A percentile compares a stretch with the other conserved stretches of the same genome.
Conservation (phyloP, 2,113 vertebrate species). For the Lontra canadensis region DNA sequence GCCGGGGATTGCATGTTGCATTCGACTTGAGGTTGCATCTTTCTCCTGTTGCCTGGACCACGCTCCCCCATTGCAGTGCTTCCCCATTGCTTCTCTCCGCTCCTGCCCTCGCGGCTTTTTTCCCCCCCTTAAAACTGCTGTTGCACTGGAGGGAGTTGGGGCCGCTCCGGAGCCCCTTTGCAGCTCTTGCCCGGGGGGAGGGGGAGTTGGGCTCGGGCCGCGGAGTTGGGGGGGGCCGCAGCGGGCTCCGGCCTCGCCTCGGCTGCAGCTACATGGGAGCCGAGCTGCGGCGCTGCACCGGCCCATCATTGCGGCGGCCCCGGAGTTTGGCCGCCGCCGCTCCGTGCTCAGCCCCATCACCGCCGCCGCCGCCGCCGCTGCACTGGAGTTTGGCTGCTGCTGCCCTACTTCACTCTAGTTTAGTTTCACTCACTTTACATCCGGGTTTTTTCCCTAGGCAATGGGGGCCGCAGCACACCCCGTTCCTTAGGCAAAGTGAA, state of each 20-base stretch:
- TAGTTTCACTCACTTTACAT: slow-evolving; percentile 99
- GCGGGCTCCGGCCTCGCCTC: slow-evolving; percentile 65
- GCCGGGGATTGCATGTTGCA: slow-evolving; percentile 75
- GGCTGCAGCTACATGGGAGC: slow-evolving; percentile 43
- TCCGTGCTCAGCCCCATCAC: slow-evolving; percentile 55
- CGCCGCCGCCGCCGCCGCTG: slow-evolving; percentile 70
- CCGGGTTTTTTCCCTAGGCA: slow-evolving; percentile 99
- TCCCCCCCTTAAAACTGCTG: slow-evolving; percentile 65
- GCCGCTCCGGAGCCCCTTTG: slow-evolving; percentile 65
- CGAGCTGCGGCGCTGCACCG: slow-evolving; percentile 64
- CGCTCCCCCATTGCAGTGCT: slow-evolving; percentile 74
- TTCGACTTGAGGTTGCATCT: slow-evolving; percentile 77
- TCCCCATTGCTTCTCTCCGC: slow-evolving; percentile 42
- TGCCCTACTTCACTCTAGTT: slow-evolving; percentile 93
- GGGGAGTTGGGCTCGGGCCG: slow-evolving; percentile 46
- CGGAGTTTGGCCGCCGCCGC: slow-evolving; percentile 63
- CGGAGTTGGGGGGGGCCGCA: slow-evolving; percentile 14
- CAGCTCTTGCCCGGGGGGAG: slow-evolving; percentile 60
- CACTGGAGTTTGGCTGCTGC: slow-evolving; percentile 82
- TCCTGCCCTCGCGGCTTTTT: slow-evolving; percentile 29
- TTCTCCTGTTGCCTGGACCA: slow-evolving; percentile 77
- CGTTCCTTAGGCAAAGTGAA: slow-evolving; percentile 99
- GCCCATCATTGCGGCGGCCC: slow-evolving; percentile 64
- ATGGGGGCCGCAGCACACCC: slow-evolving; percentile 94
- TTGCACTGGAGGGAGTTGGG: slow-evolving; percentile 74